Evolutionary conservation across 2,113 vertebrate species (phyloP).

Genomic region (Amazona vittata): DNA sequence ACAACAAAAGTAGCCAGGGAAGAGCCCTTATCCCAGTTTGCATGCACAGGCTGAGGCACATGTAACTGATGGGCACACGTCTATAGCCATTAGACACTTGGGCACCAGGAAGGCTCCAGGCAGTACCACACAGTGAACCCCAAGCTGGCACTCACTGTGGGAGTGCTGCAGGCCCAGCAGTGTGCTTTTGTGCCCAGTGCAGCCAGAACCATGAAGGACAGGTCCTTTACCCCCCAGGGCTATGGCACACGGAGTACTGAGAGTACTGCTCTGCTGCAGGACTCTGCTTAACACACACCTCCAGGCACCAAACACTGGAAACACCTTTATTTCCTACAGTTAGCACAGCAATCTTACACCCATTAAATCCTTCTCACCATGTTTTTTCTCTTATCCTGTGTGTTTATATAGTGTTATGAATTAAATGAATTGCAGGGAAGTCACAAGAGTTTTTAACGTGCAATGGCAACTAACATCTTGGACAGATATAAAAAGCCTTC

Average conservation of each 20-base stretch:
- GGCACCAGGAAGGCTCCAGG: not conserved
- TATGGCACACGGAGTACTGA: not conserved
- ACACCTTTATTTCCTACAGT: not conserved
- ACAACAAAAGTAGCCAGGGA: not conserved
- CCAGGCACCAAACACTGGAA: not conserved
- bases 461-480: not conserved
- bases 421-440: not conserved
- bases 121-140: not conserved
- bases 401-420: not conserved
- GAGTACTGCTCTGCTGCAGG: not conserved
- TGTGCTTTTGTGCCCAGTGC: rapidly evolving
- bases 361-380: not conserved
- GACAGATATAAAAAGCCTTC: not conserved
- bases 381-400: not conserved
- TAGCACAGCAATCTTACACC: rapidly evolving
- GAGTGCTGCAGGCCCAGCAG: not conserved
- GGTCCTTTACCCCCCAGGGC: rapidly evolving
- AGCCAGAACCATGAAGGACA: rapidly evolving
- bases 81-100: not conserved
- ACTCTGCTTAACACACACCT: not conserved
- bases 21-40: not conserved
- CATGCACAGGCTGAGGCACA: not conserved
- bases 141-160: rapidly evolving
- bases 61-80: not conserved
- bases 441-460: not conserved